Base-by-base conservation (phyloP, 2,113 vertebrate genomes). In the Pycnonotus jocosus region DNA sequence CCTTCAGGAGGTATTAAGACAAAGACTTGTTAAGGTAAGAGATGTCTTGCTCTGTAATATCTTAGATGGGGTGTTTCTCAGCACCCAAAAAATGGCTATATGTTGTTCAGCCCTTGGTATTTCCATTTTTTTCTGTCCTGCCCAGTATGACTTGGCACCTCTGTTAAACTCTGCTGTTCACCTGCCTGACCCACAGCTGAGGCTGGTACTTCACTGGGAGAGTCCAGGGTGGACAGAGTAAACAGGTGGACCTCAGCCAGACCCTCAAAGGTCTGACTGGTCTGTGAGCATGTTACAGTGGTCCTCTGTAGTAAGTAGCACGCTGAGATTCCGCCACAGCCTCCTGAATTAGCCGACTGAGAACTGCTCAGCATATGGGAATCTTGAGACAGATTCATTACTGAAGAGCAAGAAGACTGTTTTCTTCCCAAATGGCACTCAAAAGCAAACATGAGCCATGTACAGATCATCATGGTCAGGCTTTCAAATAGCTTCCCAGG, bases 61-160 rank as follows among this genome's bases (percentile, higher is more conserved):
- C 58, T 82, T 33, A 48, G 11, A 5, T 33, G 16, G 6, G 5
- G 3, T 77, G 21, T 58, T 89, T 74, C 35, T n/a, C 30, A 70
- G 1, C 4, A 25, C 9, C 7, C 11, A 7, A 5, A 24, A 81
- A 66, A 42, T 35, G 30, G 1, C 7, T 61, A 3, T 57, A 3
- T 53, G 3, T 81, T 70, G 37, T 35, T 21, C 23, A 50, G 10
- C 14, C 44, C 28, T 33, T 66, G 25, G n/a, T 57, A 89, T 45
- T 78, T 91, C 37, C 2, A 9, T 60, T 60, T 86, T 69, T 83
- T 91, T 48, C 81, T 79, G 11, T 62, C 20, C 56, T 85, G 51
- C 28, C 31, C 45, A 25, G 10, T 4, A 19, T 73, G 22, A 48
- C 11, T 64, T 82, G 45, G 7, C 4, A 0, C 18, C 27, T 51